Conservation (phyloP, 2,888 invertebrate genomes). For the Athrips mouffetella region DNA sequence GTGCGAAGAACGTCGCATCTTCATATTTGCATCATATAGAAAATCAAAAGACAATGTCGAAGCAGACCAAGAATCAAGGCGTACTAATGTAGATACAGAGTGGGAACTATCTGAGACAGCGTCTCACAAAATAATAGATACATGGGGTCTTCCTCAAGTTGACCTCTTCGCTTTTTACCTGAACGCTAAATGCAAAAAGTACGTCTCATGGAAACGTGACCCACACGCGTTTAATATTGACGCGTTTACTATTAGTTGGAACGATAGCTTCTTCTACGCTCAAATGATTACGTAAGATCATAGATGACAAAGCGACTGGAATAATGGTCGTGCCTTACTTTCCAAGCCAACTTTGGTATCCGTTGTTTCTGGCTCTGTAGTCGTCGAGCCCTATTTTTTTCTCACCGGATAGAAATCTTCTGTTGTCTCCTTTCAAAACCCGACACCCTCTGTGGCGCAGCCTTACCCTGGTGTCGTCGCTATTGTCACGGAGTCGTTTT, state of each 20-base stretch:
- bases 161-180: background rate
- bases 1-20: constrained; percentile 11
- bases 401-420: background rate
- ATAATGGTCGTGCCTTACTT: constrained; percentile 11
- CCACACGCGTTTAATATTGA: constrained; percentile 4
- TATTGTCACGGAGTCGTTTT: background rate
- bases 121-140: background rate
- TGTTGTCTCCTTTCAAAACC: background rate
- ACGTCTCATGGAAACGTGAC: background rate
- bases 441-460: background rate
- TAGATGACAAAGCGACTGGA: constrained; percentile 7
- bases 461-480: constrained; percentile 1
- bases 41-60: constrained; percentile 12
- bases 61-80: constrained; percentile 9
- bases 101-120: background rate
- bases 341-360: background rate
- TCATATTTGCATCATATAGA: constrained; percentile 12
- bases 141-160: background rate
- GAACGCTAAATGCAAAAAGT: background rate
- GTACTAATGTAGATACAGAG: constrained; percentile 10
- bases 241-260: background rate
- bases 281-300: constrained; percentile 11
- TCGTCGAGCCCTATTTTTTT: background rate
- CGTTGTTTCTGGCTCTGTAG: background rate
- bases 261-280: constrained; percentile 8